Conservation (phyloP, 1,140 invertebrate species). For the Lordiphosa clarofinis region DNA sequence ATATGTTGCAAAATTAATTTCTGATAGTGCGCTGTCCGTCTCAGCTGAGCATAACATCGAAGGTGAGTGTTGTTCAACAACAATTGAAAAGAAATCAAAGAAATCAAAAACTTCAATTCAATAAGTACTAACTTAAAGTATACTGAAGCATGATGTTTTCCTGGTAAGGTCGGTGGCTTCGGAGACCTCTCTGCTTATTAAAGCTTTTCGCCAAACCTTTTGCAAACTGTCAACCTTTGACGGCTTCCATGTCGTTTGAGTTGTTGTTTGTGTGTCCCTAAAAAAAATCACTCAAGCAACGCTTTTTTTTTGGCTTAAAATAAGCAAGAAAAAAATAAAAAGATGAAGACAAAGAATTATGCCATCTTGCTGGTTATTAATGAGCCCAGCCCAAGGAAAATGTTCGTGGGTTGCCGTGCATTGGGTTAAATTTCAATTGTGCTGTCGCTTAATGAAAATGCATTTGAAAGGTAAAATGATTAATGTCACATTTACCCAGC, state of each 20-base stretch:
- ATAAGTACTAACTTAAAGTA: no score
- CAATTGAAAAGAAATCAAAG: no score
- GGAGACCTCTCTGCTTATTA: no score
- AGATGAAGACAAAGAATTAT: slow-evolving; percentile 46
- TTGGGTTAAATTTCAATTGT: slow-evolving; percentile 40
- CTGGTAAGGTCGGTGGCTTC: no score
- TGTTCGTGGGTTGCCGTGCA: slow-evolving; percentile 16
- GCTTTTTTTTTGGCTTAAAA: slow-evolving; percentile 17
- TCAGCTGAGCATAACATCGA: no score
- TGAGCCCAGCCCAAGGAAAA: slow-evolving; percentile 23
- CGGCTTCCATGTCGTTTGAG: background rate
- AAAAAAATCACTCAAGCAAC: slow-evolving; percentile 20
- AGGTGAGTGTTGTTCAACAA: no score
- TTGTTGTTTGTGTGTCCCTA: slow-evolving; percentile 13
- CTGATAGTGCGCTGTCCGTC: no score
- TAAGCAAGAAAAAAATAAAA: slow-evolving; percentile 11
- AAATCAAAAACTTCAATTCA: no score
- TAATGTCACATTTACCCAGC: slow-evolving; percentile 30
- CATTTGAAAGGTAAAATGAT: slow-evolving; percentile 49
- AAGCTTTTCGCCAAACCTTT: no score
- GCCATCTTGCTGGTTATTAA: slow-evolving; percentile 48
- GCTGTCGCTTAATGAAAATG: slow-evolving; percentile 32
- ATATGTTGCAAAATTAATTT: no score
- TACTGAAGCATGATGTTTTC: no score
- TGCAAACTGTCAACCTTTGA: slow-evolving; percentile 6